A percentile compares a stretch with the other conserved stretches of the same genome.
These are phyloP conservation scores for Clarias laeviceps DNA, from an alignment of 2,797 vertebrate genomes.

Conservation along the genomic window DNA sequence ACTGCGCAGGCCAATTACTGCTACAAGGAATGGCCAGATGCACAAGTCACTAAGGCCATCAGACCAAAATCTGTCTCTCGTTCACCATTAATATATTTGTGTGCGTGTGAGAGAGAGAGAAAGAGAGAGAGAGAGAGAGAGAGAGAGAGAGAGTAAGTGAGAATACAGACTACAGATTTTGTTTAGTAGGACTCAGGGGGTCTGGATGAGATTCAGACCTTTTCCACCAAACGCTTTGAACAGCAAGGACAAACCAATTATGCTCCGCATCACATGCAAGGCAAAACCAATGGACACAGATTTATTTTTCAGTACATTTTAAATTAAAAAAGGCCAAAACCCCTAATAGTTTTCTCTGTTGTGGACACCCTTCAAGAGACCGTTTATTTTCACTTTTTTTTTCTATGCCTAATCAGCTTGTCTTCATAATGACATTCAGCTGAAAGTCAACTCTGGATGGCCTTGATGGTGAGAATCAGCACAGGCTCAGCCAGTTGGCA, in stretches of 20 bases:
- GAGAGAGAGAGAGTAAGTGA: conserved; percentile 10
- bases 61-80: conserved; percentile 27
- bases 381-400: conserved; percentile 2
- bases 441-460: conserved; percentile 26
- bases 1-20: conserved; percentile 50
- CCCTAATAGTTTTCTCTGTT: not conserved
- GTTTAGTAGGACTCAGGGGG: not conserved
- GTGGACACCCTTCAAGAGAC: not conserved
- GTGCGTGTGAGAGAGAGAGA: conserved; percentile 1
- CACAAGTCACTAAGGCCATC: conserved; percentile 41
- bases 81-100: conserved; percentile 15
- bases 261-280: not conserved
- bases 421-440: conserved; percentile 38
- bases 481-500: conserved; percentile 49
- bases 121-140: conserved; percentile 5
- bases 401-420: conserved; percentile 36
- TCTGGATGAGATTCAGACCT: conserved; percentile 22
- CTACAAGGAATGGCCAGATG: conserved; percentile 50
- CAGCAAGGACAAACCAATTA: conserved; percentile 17
- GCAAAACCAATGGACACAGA: not conserved
- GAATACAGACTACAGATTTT: conserved; percentile 14
- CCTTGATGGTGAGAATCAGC: conserved; percentile 38
- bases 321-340: not conserved
- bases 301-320: not conserved
- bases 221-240: conserved; percentile 8